These are phyloP conservation scores for Uria aalge DNA, from an alignment of 2,113 vertebrate species.

Conservation along the genomic window DNA sequence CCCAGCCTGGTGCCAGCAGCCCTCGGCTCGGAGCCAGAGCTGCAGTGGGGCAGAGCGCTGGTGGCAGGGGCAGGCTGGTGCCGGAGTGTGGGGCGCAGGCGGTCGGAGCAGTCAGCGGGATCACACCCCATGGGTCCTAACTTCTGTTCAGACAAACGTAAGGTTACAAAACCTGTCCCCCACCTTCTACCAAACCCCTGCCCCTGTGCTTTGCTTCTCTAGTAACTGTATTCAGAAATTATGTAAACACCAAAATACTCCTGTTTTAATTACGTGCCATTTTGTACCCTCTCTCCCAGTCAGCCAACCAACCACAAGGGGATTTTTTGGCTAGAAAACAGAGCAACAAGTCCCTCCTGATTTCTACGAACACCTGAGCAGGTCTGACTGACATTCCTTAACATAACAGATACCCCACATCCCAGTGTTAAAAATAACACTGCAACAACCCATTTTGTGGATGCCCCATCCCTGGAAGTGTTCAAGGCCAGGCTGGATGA, in stretches of 20 bases:
- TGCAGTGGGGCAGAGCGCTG: rapidly evolving
- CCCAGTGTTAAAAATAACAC: background rate
- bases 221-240: background rate
- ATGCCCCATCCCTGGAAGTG: background rate
- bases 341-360: no score
- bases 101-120: rapidly evolving
- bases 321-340: no score
- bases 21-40: rapidly evolving
- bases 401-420: no score
- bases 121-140: rapidly evolving
- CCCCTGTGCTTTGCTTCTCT: background rate
- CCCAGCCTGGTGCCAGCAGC: background rate
- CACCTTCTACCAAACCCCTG: no score
- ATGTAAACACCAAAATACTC: background rate
- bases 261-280: background rate
- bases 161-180: background rate
- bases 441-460: background rate
- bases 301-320: background rate
- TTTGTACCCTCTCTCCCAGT: background rate
- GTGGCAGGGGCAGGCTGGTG: rapidly evolving
- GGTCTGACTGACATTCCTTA: background rate
- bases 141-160: background rate
- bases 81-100: rapidly evolving
- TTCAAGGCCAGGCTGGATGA: background rate
- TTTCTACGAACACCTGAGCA: background rate